These are phyloP conservation scores for Epiblema foenella DNA, from an alignment of 2,888 invertebrate genomes.

Conservation along the genomic window DNA sequence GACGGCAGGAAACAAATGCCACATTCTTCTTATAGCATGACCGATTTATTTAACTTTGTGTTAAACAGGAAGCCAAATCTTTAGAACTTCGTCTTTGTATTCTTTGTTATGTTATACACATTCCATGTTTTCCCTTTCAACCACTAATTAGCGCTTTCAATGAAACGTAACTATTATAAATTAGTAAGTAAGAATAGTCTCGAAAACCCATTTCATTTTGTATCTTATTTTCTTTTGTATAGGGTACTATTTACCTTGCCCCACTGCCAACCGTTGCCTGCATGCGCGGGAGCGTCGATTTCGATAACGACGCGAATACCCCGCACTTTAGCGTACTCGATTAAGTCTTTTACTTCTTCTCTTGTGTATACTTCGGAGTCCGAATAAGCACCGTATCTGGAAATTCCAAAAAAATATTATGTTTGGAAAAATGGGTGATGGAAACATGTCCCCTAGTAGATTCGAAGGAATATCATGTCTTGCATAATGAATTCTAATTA, in stretches of 20 bases:
- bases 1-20: conserved; percentile 11
- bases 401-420: conserved; percentile 16
- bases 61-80: conserved; percentile 20
- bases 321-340: conserved; percentile 90
- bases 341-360: conserved; percentile 87
- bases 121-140: conserved; percentile 12
- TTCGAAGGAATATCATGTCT: no score
- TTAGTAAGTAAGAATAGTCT: conserved; percentile 8
- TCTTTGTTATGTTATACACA: conserved; percentile 6
- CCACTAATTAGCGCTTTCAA: conserved; percentile 20
- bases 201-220: neutral
- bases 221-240: neutral
- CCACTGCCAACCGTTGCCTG: conserved; percentile 95
- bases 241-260: conserved; percentile 76
- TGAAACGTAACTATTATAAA: conserved; percentile 11
- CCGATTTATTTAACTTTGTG: conserved; percentile 3
- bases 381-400: conserved; percentile 90
- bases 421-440: no score
- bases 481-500: no score
- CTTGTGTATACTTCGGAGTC: conserved; percentile 87
- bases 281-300: conserved; percentile 95
- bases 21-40: conserved; percentile 12
- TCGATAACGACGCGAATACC: conserved; percentile 95
- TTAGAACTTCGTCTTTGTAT: conserved; percentile 9
- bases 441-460: no score